Evolutionary conservation across 1,140 invertebrate genomes (phyloP), one percentile per base, ranked within the genome.

Genomic region (Leptoteleia sp.): DNA sequence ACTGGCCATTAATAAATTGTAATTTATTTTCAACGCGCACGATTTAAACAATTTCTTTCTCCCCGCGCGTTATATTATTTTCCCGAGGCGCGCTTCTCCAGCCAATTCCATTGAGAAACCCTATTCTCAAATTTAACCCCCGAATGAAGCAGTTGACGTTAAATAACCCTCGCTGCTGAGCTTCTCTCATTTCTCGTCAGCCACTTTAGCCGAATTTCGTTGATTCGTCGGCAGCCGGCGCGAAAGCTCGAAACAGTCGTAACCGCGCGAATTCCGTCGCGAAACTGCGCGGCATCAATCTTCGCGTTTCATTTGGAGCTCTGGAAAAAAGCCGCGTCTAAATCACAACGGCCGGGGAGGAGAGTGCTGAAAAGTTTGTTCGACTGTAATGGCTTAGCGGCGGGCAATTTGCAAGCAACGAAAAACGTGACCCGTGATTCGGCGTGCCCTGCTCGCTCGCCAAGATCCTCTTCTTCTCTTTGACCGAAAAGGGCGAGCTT

Each of bases 321-420:
- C n/a, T n/a, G n/a, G n/a, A n/a, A 48, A 64, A 75, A 43, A 27
- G 48, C 6, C 48, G 31, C 22, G 54, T 82, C 83, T 83, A 84
- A 86, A 86, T 84, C 84, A n/a, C n/a, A n/a, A n/a, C n/a, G n/a
- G n/a, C n/a, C n/a, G n/a, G n/a, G n/a, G n/a, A n/a, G n/a, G n/a
- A n/a, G n/a, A n/a, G n/a, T n/a, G n/a, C n/a, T n/a, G n/a, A n/a
- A n/a, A 84, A 82, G 73, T 76, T 79, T 72, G 29, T 64, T 76
- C 45, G 68, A 37, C 50, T 35, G 54, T 67, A 67, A 68, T 72
- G 62, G 54, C 61, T 77, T 52, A 31, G 16, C 62, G 43, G 22
- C 76, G 67, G 47, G 68, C 62, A 81, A 83, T 81, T 83, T 80
- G 68, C 73, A 37, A 42, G 6, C 3, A 29, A 29, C 27, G 27